Evolutionary conservation across 2,888 invertebrate species (phyloP).

Genomic region (Mimumesa dahlbomi): DNA sequence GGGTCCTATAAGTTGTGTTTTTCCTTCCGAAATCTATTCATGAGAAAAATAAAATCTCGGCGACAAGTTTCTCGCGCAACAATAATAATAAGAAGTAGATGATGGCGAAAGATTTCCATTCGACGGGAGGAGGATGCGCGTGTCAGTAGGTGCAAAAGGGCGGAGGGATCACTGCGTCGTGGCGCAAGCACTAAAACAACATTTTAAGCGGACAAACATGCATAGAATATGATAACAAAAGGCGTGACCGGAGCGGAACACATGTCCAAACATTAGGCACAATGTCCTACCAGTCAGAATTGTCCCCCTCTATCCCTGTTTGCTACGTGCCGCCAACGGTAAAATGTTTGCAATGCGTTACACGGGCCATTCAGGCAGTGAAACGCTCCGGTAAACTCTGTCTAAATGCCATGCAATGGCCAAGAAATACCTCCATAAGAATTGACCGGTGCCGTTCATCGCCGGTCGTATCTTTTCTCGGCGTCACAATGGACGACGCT

Average conservation of each 20-base stretch:
- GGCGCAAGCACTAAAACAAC: constrained; percentile 73
- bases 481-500: constrained; percentile 13
- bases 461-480: constrained; percentile 28
- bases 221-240: constrained; percentile 79
- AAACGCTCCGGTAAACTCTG: constrained; percentile 68
- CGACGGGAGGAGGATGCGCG: constrained; percentile 33
- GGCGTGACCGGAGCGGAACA: constrained; percentile 80
- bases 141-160: constrained; percentile 47
- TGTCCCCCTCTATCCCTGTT: constrained; percentile 55
- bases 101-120: constrained; percentile 28
- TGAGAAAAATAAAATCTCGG: background rate
- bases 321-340: constrained; percentile 61
- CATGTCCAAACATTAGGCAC: constrained; percentile 80
- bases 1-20: too few relatives aligned
- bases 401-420: constrained; percentile 70
- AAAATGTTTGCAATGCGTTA: constrained; percentile 78
- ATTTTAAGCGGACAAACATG: constrained; percentile 77
- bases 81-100: constrained; percentile 33
- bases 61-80: constrained; percentile 3
- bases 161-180: constrained; percentile 36
- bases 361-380: constrained; percentile 73
- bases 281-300: constrained; percentile 76
- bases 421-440: constrained; percentile 69
- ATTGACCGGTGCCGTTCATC: constrained; percentile 37
- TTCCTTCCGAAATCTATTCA: too few relatives aligned